A percentile compares a stretch with the other conserved stretches of the same genome.
Conservation (phyloP, 2,113 vertebrate genomes). For the Mirza zaza region DNA sequence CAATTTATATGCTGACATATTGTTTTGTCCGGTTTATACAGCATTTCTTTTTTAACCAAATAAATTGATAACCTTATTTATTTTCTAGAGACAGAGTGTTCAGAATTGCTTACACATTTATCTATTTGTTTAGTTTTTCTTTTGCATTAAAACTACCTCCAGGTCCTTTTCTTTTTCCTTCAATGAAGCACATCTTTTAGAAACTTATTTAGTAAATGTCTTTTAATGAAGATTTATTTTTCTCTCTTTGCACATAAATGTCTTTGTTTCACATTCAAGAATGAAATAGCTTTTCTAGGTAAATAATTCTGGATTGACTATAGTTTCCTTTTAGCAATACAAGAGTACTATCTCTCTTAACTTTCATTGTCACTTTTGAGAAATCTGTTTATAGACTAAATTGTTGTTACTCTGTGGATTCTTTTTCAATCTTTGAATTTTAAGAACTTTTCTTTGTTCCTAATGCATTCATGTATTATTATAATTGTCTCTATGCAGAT, state of each 20-base stretch:
- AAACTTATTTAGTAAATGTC: neutral
- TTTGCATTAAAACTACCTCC: neutral
- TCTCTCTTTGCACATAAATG: neutral
- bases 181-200: neutral
- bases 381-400: neutral
- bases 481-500: neutral
- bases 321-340: neutral
- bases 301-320: neutral
- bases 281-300: neutral
- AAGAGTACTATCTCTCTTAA: neutral
- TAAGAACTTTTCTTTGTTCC: neutral
- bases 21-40: neutral
- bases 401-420: neutral
- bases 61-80: neutral
- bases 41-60: neutral
- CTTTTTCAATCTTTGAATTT: neutral
- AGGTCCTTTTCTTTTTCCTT: neutral
- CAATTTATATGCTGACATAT: neutral
- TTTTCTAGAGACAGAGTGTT: neutral
- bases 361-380: neutral
- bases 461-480: neutral
- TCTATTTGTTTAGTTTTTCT: neutral
- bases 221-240: neutral
- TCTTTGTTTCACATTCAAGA: neutral
- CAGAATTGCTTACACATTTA: neutral